Evolutionary conservation across 1,140 invertebrate genomes (phyloP).

Genomic region (Drosophila asahinai): DNA sequence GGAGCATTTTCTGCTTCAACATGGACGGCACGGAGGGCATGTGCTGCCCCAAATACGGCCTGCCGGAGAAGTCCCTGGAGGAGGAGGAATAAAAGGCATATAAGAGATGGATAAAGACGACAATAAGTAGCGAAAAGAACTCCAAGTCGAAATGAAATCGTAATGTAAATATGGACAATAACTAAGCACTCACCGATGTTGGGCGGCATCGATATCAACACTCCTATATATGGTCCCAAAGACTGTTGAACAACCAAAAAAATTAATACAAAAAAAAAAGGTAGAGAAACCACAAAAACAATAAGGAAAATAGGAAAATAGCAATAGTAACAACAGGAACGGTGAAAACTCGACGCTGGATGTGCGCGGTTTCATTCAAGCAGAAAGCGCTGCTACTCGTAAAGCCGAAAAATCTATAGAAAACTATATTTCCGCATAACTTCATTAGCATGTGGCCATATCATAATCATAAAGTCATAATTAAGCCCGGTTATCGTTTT

Average conservation of each 20-base stretch:
- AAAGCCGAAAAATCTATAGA: slow-evolving; percentile 40
- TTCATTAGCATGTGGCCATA: slow-evolving; percentile 59
- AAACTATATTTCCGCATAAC: slow-evolving; percentile 66
- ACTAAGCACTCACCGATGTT: slow-evolving; percentile 53
- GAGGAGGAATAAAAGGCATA: slow-evolving; percentile 78
- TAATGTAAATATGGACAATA: slow-evolving; percentile 77
- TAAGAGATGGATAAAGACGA: not conserved
- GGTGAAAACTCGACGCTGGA: slow-evolving; percentile 57
- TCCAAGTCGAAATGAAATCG: slow-evolving; percentile 12
- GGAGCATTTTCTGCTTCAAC: slow-evolving; percentile 92
- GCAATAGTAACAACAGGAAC: slow-evolving; percentile 25
- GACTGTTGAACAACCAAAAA: slow-evolving; percentile 57
- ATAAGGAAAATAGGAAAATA: slow-evolving; percentile 36
- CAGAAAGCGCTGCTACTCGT: slow-evolving; percentile 11
- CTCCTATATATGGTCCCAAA: slow-evolving; percentile 67
- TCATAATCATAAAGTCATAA: slow-evolving; percentile 18
- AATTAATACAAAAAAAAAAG: slow-evolving; percentile 8
- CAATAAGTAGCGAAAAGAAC: slow-evolving; percentile 19
- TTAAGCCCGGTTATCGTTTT: slow-evolving; percentile 14
- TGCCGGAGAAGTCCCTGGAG: slow-evolving; percentile 82
- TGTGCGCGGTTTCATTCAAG: slow-evolving; percentile 66
- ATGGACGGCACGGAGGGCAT: slow-evolving; percentile 93
- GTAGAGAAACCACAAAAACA: slow-evolving; percentile 24
- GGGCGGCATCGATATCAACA: slow-evolving; percentile 44
- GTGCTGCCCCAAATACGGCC: slow-evolving; percentile 90